These are phyloP conservation scores for Sitta europaea DNA, from an alignment of 2,113 vertebrate genomes.

Conservation along the genomic window DNA sequence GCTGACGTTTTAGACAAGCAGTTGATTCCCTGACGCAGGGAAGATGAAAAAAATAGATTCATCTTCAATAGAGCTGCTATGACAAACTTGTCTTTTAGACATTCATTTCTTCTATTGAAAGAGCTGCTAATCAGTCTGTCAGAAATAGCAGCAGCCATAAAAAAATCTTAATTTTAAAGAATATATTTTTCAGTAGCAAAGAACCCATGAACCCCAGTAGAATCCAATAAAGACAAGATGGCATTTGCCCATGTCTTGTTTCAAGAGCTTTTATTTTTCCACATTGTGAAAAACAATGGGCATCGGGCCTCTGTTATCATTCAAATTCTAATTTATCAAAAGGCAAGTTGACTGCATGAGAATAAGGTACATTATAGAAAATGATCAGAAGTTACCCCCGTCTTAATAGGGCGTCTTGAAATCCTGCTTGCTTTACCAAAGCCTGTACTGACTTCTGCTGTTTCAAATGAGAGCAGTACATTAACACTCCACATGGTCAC, in stretches of 20 bases:
- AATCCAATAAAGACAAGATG: neutral
- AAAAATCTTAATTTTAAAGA: neutral
- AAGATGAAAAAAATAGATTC: constrained; percentile 23
- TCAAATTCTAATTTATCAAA: neutral
- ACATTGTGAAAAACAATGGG: neutral
- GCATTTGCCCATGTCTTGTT: neutral
- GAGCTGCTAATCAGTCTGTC: constrained; percentile 25
- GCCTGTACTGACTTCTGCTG: neutral
- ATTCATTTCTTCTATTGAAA: neutral
- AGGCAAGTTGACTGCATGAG: neutral
- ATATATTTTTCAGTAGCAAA: neutral
- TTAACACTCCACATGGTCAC: neutral
- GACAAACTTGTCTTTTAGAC: constrained; percentile 44
- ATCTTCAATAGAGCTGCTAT: constrained; percentile 28
- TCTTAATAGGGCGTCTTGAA: neutral
- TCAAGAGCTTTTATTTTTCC: neutral
- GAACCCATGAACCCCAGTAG: neutral
- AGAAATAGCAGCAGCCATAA: constrained; percentile 17
- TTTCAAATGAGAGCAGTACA: neutral
- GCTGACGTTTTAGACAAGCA: constrained; percentile 17
- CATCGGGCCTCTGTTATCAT: neutral
- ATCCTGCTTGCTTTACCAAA: neutral
- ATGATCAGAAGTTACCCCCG: neutral
- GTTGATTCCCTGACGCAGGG: neutral
- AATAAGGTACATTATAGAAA: neutral